Base-by-base conservation (phyloP, 1,140 invertebrate species). In the Formica selysi region DNA sequence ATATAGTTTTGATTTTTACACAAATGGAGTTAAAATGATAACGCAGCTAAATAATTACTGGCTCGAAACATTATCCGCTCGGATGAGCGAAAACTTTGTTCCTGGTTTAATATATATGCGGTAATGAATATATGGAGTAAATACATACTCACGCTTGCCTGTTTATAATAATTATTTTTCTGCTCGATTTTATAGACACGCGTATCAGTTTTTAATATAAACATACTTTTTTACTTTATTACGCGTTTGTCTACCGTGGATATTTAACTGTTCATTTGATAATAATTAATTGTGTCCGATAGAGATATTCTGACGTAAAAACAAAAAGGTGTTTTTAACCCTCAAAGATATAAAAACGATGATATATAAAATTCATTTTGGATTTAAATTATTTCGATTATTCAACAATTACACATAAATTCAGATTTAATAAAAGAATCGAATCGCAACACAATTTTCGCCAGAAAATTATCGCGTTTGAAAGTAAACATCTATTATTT, bases 51-150 rank as follows among this genome's bases (percentile, higher is more conserved):
- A 73, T 83, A 83, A 83, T 83, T 61, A 61, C 11, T 44, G 54
- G 36, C 19, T 13, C 19, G 36, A 2, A 61, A 41, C 16, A 83
- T 83, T 71, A 73, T 73, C n/a, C 41, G 79, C 54, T 83, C 70
- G 54, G 38, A 26, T 48, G 54, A 83, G 79, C 29, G 38, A 73
- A 61, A 81, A 71, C 38, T 71, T 61, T 54, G 76, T 44, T 61
- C 11, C 54, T 41, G 51, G 10, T 61, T 83, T 80, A 80, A 80
- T 48, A 13, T 61, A 19, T 29, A 32, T 16, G 13, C 51, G 44
- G 3, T 54, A 73, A 83, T 41, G 48, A 59, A 29, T 73, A 36
- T 51, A 2, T 13, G 26, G 26, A 7, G 22, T 61, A 19, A 61
- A 81, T n/a, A 59, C 13, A 1, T 22, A 3, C 3, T 11, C 5